Conservation (phyloP, 2,113 vertebrate species). For the Rhynchopsitta pachyrhyncha region DNA sequence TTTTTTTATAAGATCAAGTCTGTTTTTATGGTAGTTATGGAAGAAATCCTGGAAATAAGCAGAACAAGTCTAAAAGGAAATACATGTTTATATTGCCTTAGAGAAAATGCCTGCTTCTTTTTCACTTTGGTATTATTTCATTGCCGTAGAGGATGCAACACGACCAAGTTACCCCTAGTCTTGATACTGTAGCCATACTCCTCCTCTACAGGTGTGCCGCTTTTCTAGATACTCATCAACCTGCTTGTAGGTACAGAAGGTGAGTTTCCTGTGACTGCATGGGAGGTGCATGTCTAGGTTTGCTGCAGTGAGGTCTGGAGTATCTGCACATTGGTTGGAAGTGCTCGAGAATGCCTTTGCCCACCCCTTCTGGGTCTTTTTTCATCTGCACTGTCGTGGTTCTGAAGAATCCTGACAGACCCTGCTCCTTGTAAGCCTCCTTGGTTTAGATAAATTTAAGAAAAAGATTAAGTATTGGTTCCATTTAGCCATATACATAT, state of each 20-base stretch:
- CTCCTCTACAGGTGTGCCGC: not conserved
- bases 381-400: fast-evolving
- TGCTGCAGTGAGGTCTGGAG: not conserved
- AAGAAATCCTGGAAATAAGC: not conserved
- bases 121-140: not conserved
- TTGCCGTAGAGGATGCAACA: not conserved
- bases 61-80: not conserved
- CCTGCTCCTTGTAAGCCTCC: not conserved
- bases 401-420: not conserved
- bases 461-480: conserved; percentile 45
- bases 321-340: fast-evolving
- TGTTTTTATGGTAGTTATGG: not conserved
- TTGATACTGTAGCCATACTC: not conserved
- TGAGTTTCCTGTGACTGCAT: fast-evolving
- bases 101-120: not conserved
- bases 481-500: conserved; percentile 62
- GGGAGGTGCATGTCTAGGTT: not conserved
- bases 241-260: not conserved
- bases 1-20: not conserved
- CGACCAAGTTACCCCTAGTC: not conserved
- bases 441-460: not conserved
- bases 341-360: fast-evolving
- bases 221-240: not conserved
- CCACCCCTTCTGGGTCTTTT: not conserved
- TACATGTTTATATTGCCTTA: not conserved